phyloP scores from a whole-genome alignment of 2,113 vertebrate species.

The Phrynosoma platyrhinos region DNA sequence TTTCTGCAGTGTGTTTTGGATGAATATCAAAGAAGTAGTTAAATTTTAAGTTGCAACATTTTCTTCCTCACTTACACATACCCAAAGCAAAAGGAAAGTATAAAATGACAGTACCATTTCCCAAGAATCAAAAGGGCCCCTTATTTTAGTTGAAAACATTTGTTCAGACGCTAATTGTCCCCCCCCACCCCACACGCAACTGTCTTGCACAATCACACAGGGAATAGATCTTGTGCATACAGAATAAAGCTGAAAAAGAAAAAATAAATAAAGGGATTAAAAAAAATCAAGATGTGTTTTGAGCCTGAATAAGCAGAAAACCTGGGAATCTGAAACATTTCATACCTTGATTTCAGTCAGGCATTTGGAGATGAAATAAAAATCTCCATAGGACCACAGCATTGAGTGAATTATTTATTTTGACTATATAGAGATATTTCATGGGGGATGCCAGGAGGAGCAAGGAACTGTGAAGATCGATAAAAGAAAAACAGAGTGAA shows the following conservation, averaged over 20 bases:
- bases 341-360: neutral
- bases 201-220: too few species aligned
- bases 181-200: too few species aligned
- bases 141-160: neutral
- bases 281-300: neutral
- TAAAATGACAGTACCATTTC: neutral
- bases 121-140: neutral
- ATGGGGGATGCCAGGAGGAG: neutral
- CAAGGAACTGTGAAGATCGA: neutral
- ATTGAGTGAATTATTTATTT: slow-evolving; percentile 7
- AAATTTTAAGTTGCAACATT: neutral
- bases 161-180: neutral
- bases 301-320: neutral
- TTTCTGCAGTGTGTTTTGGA: too few species aligned
- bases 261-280: neutral
- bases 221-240: neutral
- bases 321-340: neutral
- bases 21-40: neutral
- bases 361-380: neutral
- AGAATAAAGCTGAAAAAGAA: neutral
- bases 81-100: neutral
- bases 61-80: neutral
- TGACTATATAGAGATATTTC: neutral
- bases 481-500: neutral
- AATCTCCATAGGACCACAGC: neutral